These are phyloP conservation scores for Microctenopoma lineatum DNA, from an alignment of 2,797 vertebrate species.

Conservation along the genomic window DNA sequence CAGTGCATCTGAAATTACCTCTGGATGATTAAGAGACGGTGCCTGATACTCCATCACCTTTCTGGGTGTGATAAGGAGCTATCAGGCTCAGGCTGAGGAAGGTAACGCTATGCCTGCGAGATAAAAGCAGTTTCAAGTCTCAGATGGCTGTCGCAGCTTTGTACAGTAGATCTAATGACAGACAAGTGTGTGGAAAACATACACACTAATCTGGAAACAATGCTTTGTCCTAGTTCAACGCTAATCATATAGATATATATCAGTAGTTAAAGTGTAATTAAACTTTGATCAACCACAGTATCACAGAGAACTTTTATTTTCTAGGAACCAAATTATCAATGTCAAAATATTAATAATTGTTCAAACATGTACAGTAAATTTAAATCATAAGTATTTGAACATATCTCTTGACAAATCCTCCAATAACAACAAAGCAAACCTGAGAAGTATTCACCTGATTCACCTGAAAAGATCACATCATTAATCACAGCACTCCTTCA, in stretches of 20 bases:
- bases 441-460: no score
- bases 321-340: no score
- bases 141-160: constrained; percentile 22
- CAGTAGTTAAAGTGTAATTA: no score
- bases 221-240: background rate
- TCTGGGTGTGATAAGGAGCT: constrained; percentile 43
- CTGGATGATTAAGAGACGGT: constrained; percentile 52
- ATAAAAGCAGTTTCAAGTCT: constrained; percentile 19
- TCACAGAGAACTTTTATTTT: no score
- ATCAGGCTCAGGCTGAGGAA: constrained; percentile 27
- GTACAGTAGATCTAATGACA: constrained; percentile 6
- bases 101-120: constrained; percentile 1
- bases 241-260: background rate
- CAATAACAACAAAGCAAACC: no score
- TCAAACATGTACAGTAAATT: no score
- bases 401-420: no score
- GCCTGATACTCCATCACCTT: constrained; percentile 29
- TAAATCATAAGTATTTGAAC: no score
- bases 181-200: background rate
- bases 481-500: background rate
- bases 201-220: background rate
- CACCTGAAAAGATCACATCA: background rate
- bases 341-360: no score
- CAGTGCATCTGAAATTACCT: constrained; percentile 53
- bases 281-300: no score